Base-by-base conservation (phyloP, 2,113 vertebrate species). In the Seriola quinqueradiata region DNA sequence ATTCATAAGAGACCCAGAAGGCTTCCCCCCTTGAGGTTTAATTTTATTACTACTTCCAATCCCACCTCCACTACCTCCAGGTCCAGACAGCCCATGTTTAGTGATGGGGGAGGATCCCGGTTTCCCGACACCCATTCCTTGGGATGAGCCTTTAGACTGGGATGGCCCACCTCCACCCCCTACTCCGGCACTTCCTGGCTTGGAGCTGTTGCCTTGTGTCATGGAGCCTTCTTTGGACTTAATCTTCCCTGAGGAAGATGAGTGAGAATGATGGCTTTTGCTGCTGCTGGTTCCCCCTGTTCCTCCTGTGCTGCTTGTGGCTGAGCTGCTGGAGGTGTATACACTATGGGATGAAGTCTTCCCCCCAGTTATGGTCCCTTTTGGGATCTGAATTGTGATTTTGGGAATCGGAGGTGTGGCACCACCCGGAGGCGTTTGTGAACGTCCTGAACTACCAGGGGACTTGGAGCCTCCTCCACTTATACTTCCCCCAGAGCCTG, bases 331-430 rank as follows among this genome's bases (percentile, higher is more conserved):
- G 38, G 97, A 97, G 0, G 96, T 97, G 85, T 99, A 99, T 73
- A 98, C 97, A 81, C 97, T 96, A 0, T 99, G 98, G 0, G 97
- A 99, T 0, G 97, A 97, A 0, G 97, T 97, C 90, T 99, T 99
- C 21, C 97, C 97, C 17, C 97, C 97, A 83, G 97, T 97, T 91
- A 99, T 96, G 0, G 97, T 98, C 58, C 97, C 97, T 92, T 98
- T 99, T 9, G 96, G 96, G 71, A 99, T 98, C 93, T 99, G 98
- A 91, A 99, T 99, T 17, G 98, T 99, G 75, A 99, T 99, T 95
- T 99, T 99, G 71, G 97, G 98, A 82, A 99, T 99, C 34, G 97
- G 97, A 74, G 98, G 98, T 57, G 98, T 99, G 48, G 98, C 97
- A 48, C 98, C 97, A 61, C 95, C 95, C 0, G 98, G 97, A 58